phyloP scores from a whole-genome alignment of 2,888 invertebrate genomes.

The Trichogramma dendrolimi region DNA sequence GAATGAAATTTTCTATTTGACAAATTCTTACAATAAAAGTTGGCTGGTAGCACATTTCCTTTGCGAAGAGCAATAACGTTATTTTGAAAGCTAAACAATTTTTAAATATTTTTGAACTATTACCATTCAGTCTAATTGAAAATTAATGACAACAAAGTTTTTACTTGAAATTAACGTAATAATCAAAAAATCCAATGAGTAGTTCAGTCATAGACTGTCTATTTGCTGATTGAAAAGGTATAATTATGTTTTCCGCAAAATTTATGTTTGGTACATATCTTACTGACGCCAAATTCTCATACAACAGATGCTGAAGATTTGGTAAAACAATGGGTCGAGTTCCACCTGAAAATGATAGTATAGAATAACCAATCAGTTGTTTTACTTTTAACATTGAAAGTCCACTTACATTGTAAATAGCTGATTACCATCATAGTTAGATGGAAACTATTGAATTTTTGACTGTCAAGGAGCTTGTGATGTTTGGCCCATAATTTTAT shows the following conservation, averaged over 20 bases:
- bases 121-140: constrained; percentile 6
- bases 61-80: constrained; percentile 82
- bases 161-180: constrained; percentile 81
- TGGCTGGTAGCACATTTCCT: constrained; percentile 69
- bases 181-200: constrained; percentile 76
- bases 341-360: constrained; percentile 56
- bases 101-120: neutral
- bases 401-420: constrained; percentile 7
- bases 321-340: constrained; percentile 75
- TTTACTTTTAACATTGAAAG: neutral
- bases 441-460: too few relatives aligned
- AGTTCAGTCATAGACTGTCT: constrained; percentile 75
- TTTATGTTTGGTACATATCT: constrained; percentile 60
- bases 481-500: constrained; percentile 13
- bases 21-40: constrained; percentile 77
- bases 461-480: neutral
- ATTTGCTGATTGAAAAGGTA: constrained; percentile 57
- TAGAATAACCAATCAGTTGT: too few relatives aligned
- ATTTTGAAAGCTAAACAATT: constrained; percentile 59
- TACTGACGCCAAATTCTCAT: constrained; percentile 61
- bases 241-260: constrained; percentile 61
- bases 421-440: too few relatives aligned
- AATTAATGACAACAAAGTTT: constrained; percentile 33
- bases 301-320: constrained; percentile 69
- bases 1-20: constrained; percentile 73